These are phyloP conservation scores for Phoeniculus purpureus DNA, from an alignment of 2,797 vertebrate species.

Conservation along the genomic window DNA sequence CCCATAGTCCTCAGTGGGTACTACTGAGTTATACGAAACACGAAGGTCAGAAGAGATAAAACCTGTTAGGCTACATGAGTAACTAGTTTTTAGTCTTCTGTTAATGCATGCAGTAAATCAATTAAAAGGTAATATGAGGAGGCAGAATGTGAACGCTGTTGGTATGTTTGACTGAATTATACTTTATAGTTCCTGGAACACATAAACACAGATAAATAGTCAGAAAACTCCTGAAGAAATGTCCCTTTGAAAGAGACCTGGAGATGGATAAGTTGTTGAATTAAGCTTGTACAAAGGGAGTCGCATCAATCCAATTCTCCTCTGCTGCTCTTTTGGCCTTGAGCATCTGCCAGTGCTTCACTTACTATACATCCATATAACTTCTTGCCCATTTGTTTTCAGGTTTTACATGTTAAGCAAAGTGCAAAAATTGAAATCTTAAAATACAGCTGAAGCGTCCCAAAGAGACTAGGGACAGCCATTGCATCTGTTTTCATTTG, in stretches of 20 bases:
- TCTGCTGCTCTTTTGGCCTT: conserved; percentile 25
- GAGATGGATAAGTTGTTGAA: conserved; percentile 83
- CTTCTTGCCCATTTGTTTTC: neutral
- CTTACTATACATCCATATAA: conserved; percentile 29
- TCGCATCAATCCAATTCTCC: conserved; percentile 76
- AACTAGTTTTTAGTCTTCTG: neutral
- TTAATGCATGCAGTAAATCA: neutral
- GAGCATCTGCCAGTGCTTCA: conserved; percentile 68
- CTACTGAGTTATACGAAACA: neutral
- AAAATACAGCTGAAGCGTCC: neutral
- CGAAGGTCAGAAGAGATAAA: neutral
- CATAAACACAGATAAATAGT: conserved; percentile 11
- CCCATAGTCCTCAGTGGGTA: neutral
- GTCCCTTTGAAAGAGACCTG: conserved; percentile 82
- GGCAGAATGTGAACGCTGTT: neutral
- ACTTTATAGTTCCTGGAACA: neutral
- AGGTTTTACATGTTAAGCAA: neutral
- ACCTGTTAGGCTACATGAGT: neutral
- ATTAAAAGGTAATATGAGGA: neutral
- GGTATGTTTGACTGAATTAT: neutral
- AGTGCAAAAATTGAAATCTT: neutral
- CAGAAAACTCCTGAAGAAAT: neutral
- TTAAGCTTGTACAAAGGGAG: conserved; percentile 80
- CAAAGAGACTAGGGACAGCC: neutral
- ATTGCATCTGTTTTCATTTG: neutral